Evolutionary conservation across 2,113 vertebrate species (phyloP).

Genomic region (Macrotis lagotis): DNA sequence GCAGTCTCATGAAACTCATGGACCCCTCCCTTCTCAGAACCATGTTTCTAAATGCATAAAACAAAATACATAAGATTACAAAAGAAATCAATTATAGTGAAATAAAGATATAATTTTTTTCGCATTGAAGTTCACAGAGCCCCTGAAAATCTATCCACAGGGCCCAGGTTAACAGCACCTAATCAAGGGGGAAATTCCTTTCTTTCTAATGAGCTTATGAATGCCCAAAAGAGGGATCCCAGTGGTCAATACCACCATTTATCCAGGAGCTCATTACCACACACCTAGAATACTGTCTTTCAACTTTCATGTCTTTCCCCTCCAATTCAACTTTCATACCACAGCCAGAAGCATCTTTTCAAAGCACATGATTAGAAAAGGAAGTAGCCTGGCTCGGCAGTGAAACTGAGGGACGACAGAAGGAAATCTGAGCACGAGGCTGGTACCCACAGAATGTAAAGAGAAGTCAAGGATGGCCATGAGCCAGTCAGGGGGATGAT

Average conservation of each 20-base stretch:
- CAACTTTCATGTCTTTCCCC: background rate
- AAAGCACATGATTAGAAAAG: background rate
- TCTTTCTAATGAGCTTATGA: background rate
- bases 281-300: background rate
- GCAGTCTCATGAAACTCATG: background rate
- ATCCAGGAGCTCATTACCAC: background rate
- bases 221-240: background rate
- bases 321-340: background rate
- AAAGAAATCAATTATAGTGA: background rate
- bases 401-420: background rate
- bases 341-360: no score
- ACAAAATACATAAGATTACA: background rate
- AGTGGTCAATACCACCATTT: background rate
- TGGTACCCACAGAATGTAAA: background rate
- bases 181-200: background rate
- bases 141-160: background rate
- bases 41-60: background rate
- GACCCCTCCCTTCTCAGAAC: background rate
- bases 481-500: background rate
- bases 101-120: background rate
- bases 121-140: background rate
- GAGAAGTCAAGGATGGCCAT: background rate
- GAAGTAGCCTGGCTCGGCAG: background rate
- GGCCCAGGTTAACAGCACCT: background rate
- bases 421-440: background rate